These are phyloP conservation scores for Pachydiplax longipennis DNA, from an alignment of 2,888 invertebrate species.

Conservation along the genomic window DNA sequence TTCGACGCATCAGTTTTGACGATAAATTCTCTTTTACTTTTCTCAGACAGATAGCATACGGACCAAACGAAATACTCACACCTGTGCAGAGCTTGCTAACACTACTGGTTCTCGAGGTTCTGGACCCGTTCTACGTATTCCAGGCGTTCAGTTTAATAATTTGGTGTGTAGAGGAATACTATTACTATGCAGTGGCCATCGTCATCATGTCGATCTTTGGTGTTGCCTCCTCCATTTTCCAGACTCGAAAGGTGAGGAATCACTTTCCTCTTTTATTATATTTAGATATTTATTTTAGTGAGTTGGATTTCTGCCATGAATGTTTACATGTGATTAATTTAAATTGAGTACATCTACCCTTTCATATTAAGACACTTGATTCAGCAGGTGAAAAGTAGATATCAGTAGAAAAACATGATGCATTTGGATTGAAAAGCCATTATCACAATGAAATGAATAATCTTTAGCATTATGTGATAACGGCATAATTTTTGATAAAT, in stretches of 20 bases:
- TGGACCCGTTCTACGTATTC: conserved; percentile 96
- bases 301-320: too few relatives aligned
- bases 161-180: conserved; percentile 90
- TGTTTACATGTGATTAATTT: too few relatives aligned
- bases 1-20: neutral
- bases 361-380: too few relatives aligned
- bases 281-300: neutral
- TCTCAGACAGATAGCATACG: conserved; percentile 79
- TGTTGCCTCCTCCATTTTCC: conserved; percentile 80
- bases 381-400: too few relatives aligned
- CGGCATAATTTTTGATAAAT: too few relatives aligned
- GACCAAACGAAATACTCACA: conserved; percentile 83
- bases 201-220: conserved; percentile 84
- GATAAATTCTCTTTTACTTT: conserved; percentile 44
- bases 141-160: conserved; percentile 89
- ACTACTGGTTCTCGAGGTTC: conserved; percentile 79
- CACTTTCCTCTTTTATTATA: neutral
- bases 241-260: conserved; percentile 77
- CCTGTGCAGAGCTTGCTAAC: conserved; percentile 76
- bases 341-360: too few relatives aligned
- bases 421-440: too few relatives aligned
- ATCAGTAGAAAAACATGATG: too few relatives aligned
- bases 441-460: too few relatives aligned
- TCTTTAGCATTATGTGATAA: too few relatives aligned
- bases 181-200: conserved; percentile 90